Evolutionary conservation across 2,797 vertebrate genomes (phyloP).

Genomic region (Merluccius polli): DNA sequence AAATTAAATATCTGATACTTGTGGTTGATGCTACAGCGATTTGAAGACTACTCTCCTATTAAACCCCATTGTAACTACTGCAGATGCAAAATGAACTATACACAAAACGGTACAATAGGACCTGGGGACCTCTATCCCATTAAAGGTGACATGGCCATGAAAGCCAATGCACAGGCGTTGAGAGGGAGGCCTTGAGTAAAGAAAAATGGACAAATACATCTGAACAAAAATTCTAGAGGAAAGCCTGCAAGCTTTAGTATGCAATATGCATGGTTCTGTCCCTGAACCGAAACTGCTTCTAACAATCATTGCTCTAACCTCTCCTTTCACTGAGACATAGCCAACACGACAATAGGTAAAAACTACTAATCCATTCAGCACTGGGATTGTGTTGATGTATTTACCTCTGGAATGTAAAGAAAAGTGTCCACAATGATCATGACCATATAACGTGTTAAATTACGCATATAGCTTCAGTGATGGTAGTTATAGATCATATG

Average conservation of each 20-base stretch:
- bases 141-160: no score
- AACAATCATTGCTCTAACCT: neutral
- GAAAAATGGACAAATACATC: neutral
- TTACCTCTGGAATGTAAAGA: neutral
- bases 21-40: no score
- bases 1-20: no score
- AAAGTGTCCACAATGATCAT: neutral
- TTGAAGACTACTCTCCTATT: no score
- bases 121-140: no score
- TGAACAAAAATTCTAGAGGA: neutral
- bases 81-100: no score
- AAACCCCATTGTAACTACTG: no score
- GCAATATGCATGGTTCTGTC: neutral
- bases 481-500: slow-evolving; percentile 28
- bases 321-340: neutral
- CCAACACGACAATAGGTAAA: no score
- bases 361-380: neutral
- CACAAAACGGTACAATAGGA: no score
- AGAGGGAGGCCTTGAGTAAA: neutral
- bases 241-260: neutral
- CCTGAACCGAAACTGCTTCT: neutral
- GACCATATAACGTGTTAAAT: slow-evolving; percentile 30
- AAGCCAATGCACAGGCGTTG: no score
- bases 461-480: slow-evolving; percentile 29
- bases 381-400: neutral